These are phyloP conservation scores for Automeris io DNA, from an alignment of 2,888 invertebrate species.

Conservation along the genomic window DNA sequence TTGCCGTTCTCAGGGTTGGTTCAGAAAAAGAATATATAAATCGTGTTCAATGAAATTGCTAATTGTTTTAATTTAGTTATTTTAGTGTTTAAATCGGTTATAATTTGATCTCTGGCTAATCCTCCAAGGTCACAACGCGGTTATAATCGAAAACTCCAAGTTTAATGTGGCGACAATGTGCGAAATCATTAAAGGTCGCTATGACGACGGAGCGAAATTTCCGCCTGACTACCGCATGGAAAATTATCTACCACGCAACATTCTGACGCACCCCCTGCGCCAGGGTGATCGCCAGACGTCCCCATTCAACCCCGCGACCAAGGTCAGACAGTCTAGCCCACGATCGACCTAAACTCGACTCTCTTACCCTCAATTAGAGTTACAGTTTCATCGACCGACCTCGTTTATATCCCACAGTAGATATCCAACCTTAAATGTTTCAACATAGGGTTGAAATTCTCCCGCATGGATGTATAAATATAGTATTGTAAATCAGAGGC, in stretches of 20 bases:
- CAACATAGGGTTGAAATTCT: neutral
- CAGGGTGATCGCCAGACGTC: slow-evolving; percentile 44
- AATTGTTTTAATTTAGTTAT: too few relatives aligned
- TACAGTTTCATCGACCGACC: slow-evolving; percentile 18
- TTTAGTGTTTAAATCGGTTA: too few relatives aligned
- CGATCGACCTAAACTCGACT: slow-evolving; percentile 17
- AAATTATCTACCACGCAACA: slow-evolving; percentile 68
- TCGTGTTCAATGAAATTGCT: too few relatives aligned
- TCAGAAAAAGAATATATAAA: too few relatives aligned
- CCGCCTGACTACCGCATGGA: slow-evolving; percentile 33
- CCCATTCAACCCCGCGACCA: slow-evolving; percentile 46
- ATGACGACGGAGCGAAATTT: slow-evolving; percentile 34
- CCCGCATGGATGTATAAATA: neutral
- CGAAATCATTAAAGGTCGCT: slow-evolving; percentile 28
- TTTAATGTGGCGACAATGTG: slow-evolving; percentile 4
- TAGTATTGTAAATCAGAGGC: neutral
- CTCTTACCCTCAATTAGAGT: slow-evolving; percentile 16
- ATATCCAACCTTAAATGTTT: neutral
- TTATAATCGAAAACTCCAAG: too few relatives aligned
- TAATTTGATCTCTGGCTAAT: too few relatives aligned
- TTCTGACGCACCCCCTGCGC: slow-evolving; percentile 44
- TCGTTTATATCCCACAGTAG: slow-evolving; percentile 7
- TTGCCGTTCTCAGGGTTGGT: too few relatives aligned
- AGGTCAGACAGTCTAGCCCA: slow-evolving; percentile 51
- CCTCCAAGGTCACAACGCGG: too few relatives aligned